Conservation (phyloP, 2,797 vertebrate species). For the Oreochromis grahami region DNA sequence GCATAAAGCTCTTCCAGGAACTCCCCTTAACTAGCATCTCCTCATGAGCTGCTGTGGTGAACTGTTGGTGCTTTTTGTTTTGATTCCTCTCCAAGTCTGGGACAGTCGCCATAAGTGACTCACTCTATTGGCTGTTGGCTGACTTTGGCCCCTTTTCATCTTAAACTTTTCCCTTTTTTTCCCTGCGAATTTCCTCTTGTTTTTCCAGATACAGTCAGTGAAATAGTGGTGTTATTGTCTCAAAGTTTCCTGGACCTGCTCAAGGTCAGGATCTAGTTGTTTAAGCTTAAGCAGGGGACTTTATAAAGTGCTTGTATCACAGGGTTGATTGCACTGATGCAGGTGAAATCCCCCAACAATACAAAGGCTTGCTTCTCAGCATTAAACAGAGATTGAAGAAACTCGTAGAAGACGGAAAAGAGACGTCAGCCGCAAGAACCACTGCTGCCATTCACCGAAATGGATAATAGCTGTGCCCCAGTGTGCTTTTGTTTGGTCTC, state of each 20-base stretch:
- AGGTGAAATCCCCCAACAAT: conserved; percentile 48
- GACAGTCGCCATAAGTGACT: conserved; percentile 67
- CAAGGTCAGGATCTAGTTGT: conserved; percentile 46
- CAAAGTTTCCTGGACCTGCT: conserved; percentile 73
- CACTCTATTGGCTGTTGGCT: conserved; percentile 52
- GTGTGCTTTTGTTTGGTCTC: conserved; percentile 15
- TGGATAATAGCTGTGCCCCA: conserved; percentile 25
- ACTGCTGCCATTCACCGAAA: conserved; percentile 41
- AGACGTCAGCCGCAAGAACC: conserved; percentile 38
- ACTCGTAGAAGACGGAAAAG: conserved; percentile 1
- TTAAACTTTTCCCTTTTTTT: conserved; percentile 9
- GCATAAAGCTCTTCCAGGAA: conserved; percentile 31
- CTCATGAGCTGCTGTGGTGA: neutral
- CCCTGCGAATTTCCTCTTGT: conserved; percentile 57
- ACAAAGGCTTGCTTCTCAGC: conserved; percentile 22
- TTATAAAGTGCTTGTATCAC: neutral
- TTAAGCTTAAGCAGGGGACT: conserved; percentile 31
- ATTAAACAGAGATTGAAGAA: conserved; percentile 6
- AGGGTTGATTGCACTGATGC: conserved; percentile 22
- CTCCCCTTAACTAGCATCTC: conserved; percentile 6
- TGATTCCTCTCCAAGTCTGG: conserved; percentile 60
- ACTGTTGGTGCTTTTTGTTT: conserved; percentile 40
- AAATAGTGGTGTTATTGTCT: conserved; percentile 66
- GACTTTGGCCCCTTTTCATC: conserved; percentile 49
- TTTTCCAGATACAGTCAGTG: conserved; percentile 59